Evolutionary conservation across 2,888 invertebrate genomes (phyloP).

Genomic region (Tetragonisca angustula): DNA sequence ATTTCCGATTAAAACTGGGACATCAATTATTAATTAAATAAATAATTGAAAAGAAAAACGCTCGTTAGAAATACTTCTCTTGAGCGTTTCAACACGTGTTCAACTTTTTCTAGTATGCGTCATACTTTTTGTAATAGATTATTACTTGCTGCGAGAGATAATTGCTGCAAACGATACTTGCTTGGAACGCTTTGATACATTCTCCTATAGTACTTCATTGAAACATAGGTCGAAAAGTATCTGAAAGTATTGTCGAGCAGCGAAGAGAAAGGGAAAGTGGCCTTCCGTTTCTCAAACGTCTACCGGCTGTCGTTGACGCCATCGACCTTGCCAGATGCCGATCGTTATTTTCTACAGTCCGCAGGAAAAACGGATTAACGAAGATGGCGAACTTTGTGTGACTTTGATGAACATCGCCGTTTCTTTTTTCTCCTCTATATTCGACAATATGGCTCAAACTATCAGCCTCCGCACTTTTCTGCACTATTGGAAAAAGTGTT

Average conservation of each 20-base stretch:
- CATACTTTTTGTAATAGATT: neutral
- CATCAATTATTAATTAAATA: constrained; percentile 46
- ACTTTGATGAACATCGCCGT: no score
- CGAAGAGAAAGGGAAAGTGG: constrained; percentile 62
- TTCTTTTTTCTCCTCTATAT: no score
- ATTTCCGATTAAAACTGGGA: neutral
- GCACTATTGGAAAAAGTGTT: no score
- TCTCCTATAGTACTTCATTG: neutral
- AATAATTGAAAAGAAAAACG: constrained; percentile 22
- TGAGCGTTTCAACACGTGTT: neutral
- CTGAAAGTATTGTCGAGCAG: constrained; percentile 41
- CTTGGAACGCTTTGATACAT: neutral
- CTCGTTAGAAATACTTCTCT: constrained; percentile 9
- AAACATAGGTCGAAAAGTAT: neutral
- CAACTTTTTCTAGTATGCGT: neutral
- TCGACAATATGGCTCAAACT: no score
- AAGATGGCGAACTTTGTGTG: neutral
- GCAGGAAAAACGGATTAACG: constrained; percentile 37
- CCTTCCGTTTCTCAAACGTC: constrained; percentile 61
- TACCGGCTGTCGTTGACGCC: constrained; percentile 43
- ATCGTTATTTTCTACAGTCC: constrained; percentile 48
- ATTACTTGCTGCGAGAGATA: neutral
- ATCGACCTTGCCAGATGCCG: constrained; percentile 60
- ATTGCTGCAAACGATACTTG: neutral
- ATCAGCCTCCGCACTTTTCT: no score